Evolutionary conservation across 2,888 invertebrate genomes (phyloP).

Genomic region (Eugnorisma glareosa): DNA sequence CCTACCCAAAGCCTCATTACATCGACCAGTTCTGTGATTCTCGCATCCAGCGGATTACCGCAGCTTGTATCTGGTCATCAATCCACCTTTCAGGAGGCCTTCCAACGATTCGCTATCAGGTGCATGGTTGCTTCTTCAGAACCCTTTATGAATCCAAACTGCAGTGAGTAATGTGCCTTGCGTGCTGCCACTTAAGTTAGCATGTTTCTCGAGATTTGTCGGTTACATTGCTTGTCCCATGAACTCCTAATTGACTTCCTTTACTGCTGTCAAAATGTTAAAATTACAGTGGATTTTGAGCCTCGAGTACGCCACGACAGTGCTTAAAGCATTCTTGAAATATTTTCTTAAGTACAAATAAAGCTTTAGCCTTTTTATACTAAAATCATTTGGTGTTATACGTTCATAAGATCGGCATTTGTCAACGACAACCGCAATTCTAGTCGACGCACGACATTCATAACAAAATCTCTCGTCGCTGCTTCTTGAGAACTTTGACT

Average conservation of each 20-base stretch:
- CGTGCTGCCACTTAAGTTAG: background rate
- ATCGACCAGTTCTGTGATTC: background rate
- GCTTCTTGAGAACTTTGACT: background rate
- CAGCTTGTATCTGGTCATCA: background rate
- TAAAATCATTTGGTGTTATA: constrained; percentile 30
- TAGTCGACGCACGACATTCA: constrained; percentile 34
- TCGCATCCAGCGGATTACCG: background rate
- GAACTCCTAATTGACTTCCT: background rate
- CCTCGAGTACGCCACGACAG: background rate
- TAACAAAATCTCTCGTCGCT: constrained; percentile 24
- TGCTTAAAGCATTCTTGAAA: background rate
- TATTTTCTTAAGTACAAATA: background rate
- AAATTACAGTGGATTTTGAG: background rate
- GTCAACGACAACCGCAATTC: constrained; percentile 41
- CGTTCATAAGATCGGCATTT: constrained; percentile 41
- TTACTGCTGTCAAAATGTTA: background rate
- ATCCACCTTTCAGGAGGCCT: background rate
- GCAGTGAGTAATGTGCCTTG: background rate
- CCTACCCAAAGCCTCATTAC: background rate
- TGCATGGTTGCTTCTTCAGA: background rate
- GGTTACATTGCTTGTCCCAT: background rate
- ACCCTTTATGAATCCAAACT: background rate
- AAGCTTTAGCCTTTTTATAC: background rate
- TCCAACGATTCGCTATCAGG: background rate
- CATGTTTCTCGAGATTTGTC: background rate